Evolutionary conservation across 2,113 vertebrate genomes (phyloP), one percentile per base, ranked within the genome.

Genomic region (Pteropus alecto): DNA sequence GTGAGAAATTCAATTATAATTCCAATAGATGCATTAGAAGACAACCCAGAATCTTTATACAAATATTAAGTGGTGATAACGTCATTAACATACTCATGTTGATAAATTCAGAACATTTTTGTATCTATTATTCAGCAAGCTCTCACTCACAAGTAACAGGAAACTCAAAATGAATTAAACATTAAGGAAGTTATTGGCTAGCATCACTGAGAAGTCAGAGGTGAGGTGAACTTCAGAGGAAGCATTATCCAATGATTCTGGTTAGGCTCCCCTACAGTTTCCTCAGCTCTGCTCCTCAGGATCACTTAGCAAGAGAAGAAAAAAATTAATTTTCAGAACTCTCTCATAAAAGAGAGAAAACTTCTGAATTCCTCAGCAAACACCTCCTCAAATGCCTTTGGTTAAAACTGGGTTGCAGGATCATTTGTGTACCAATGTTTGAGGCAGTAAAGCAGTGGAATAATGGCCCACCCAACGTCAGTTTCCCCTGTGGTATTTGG

Each of bases 141-240:
- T 76, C 7, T 96, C 48, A 81, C 58, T 91, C n/a, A 91, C 28
- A 95, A 85, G 18, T 71, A 94, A 71, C 15, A 94, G 46, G 56
- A 91, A 84, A 58, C 30, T 61, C 28, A 88, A 93, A 91, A 76
- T 81, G 46, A 6, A 58, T 93, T 84, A 88, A 70, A 88, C 16
- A 43, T 35, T 70, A 21, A 84, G 60, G 41, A 93, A 70, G 65
- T 58, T 54, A n/a, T 81, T 71, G 35, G 3, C 26, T 71, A 84
- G 9, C 16, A 30, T 33, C 70, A 7, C n/a, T 88, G 33, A 6
- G 81, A 83, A 54, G 60, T 70, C n/a, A 54, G n/a, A 60, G 46
- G 8, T 38, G 24, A 38, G 10, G 16, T 65, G 26, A 58, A 19
- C 28, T 60, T 33, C 8, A 26, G 43, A 33, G 24, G 11, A 65